phyloP scores from a whole-genome alignment of 2,888 invertebrate genomes.

The Homarus gammarus region DNA sequence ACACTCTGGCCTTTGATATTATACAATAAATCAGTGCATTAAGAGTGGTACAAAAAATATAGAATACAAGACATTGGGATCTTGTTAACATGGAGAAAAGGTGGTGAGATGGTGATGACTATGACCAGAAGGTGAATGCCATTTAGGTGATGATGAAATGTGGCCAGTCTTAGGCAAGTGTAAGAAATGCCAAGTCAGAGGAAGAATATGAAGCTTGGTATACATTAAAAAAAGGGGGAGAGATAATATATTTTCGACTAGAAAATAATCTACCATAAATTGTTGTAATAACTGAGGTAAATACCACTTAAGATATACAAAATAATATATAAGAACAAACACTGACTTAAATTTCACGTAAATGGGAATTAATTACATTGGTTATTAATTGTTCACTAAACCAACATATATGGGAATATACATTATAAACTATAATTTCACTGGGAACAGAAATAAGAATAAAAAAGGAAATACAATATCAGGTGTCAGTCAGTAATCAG shows the following conservation, averaged over 20 bases:
- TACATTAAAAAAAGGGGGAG: neutral
- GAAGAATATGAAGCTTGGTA: neutral
- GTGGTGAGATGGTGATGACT: conserved; percentile 61
- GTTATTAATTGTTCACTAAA: neutral
- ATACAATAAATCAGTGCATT: conserved; percentile 70
- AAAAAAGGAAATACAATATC: conserved; percentile 11
- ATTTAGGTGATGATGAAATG: conserved; percentile 51
- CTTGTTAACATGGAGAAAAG: conserved; percentile 55
- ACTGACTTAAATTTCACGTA: neutral
- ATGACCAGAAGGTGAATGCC: conserved; percentile 44
- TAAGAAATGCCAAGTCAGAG: conserved; percentile 20
- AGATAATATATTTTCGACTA: neutral
- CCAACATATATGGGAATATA: neutral
- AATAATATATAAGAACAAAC: neutral
- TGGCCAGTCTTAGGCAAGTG: conserved; percentile 24
- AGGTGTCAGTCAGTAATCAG: conserved; percentile 2
- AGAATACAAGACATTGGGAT: conserved; percentile 60
- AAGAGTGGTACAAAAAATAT: conserved; percentile 71
- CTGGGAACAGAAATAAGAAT: neutral
- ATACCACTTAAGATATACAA: neutral
- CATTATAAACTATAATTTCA: neutral
- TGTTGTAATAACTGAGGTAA: neutral
- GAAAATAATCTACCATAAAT: neutral
- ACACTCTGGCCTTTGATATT: conserved; percentile 69
- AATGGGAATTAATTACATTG: neutral